phyloP scores from a whole-genome alignment of 2,888 invertebrate species.

The Dendrolimus houi region DNA sequence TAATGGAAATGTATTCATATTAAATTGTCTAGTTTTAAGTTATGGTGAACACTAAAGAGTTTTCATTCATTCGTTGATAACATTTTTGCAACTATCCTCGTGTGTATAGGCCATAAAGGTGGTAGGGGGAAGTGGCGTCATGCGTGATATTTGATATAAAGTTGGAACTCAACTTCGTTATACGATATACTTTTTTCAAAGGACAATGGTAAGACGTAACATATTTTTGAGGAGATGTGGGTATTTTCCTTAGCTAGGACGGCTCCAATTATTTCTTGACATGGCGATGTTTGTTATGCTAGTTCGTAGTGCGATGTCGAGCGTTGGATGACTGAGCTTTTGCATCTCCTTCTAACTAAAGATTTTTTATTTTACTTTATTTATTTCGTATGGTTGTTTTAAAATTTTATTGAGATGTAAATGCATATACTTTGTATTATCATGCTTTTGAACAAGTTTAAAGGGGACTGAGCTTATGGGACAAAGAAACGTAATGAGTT shows the following conservation, averaged over 20 bases:
- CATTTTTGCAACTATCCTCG: neutral
- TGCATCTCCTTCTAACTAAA: too few species aligned
- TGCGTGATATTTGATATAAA: slow-evolving; percentile 77
- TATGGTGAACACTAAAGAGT: too few species aligned
- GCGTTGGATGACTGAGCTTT: slow-evolving; percentile 20
- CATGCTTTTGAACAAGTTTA: too few species aligned
- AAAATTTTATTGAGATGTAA: too few species aligned
- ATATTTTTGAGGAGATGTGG: slow-evolving; percentile 63
- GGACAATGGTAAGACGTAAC: slow-evolving; percentile 69
- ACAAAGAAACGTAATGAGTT: too few species aligned
- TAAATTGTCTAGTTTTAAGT: too few species aligned
- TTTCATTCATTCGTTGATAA: too few species aligned
- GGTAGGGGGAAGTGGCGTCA: slow-evolving; percentile 57
- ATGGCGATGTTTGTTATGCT: slow-evolving; percentile 50
- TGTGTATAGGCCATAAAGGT: slow-evolving; percentile 6
- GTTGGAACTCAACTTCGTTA: slow-evolving; percentile 75
- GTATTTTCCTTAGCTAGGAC: slow-evolving; percentile 60
- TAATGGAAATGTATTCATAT: too few species aligned
- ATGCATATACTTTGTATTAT: too few species aligned
- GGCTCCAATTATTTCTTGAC: slow-evolving; percentile 66
- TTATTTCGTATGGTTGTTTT: slow-evolving; percentile 9
- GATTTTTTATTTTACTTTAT: slow-evolving; percentile 11
- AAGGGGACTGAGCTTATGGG: too few species aligned
- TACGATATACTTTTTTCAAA: slow-evolving; percentile 74
- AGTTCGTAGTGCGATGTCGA: slow-evolving; percentile 48